These are phyloP conservation scores for Paralichthys olivaceus DNA, from an alignment of 2,113 vertebrate species.

Conservation along the genomic window DNA sequence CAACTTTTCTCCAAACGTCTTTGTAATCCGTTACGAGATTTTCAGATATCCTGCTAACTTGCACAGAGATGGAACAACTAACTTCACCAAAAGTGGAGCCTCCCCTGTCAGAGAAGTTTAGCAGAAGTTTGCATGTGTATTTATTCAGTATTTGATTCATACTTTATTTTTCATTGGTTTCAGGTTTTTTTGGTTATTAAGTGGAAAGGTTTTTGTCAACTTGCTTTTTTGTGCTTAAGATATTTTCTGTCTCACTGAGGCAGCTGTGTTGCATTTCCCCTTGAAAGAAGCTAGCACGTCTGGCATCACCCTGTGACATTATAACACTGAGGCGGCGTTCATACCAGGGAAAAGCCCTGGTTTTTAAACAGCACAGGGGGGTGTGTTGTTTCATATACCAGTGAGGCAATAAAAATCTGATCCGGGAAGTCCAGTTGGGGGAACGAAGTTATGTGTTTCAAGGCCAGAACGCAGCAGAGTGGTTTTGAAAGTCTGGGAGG, in stretches of 20 bases:
- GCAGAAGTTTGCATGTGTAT: background rate
- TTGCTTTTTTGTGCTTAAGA: background rate
- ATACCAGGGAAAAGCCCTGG: background rate
- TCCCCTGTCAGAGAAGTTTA: background rate
- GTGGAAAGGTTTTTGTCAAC: background rate
- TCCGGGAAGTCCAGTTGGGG: slow-evolving; percentile 3
- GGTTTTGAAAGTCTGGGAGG: background rate
- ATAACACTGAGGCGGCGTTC: slow-evolving; percentile 6
- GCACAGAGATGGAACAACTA: background rate
- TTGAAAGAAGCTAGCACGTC: background rate
- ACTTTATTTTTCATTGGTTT: background rate
- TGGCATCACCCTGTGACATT: slow-evolving; percentile 8
- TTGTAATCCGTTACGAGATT: slow-evolving; percentile 15
- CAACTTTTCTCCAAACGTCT: slow-evolving; percentile 17
- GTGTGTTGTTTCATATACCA: slow-evolving; percentile 10
- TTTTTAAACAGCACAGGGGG: slow-evolving; percentile 2
- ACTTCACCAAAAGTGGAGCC: background rate
- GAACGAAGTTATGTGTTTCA: background rate
- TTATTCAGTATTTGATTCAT: background rate
- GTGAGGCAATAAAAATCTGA: slow-evolving; percentile 9
- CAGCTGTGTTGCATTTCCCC: slow-evolving; percentile 29
- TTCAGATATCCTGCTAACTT: slow-evolving; percentile 9
- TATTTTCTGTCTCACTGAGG: slow-evolving; percentile 3
- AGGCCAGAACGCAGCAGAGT: background rate
- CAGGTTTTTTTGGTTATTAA: too few relatives aligned